These are phyloP conservation scores for Tetropium fuscum DNA, from an alignment of 2,888 invertebrate genomes.

Conservation along the genomic window DNA sequence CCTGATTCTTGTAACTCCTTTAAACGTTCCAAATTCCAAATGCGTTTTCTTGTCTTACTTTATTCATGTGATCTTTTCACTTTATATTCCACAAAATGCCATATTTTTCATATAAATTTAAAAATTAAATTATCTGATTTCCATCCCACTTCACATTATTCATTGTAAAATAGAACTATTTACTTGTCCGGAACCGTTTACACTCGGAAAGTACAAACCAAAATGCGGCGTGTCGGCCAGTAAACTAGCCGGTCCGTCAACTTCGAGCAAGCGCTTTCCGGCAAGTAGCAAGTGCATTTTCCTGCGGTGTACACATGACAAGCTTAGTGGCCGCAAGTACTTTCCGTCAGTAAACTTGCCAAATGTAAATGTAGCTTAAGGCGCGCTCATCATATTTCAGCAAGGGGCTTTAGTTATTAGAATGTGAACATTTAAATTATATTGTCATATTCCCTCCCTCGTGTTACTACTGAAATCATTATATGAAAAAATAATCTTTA, in stretches of 20 bases:
- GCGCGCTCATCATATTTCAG: no score
- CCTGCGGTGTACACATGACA: slow-evolving; percentile 2
- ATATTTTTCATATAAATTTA: slow-evolving; percentile 25
- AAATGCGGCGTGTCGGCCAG: background rate
- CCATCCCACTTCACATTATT: slow-evolving; percentile 23
- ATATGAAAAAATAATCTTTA: no score
- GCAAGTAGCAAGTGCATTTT: slow-evolving; percentile 23
- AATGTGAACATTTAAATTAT: no score
- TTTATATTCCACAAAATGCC: slow-evolving; percentile 18
- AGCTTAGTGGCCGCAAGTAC: slow-evolving; percentile 24
- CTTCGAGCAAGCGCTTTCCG: slow-evolving; percentile 19
- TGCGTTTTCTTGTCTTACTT: slow-evolving; percentile 16
- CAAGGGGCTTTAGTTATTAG: no score
- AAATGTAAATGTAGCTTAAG: slow-evolving; percentile 22
- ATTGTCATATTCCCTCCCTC: no score
- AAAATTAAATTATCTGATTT: slow-evolving; percentile 14
- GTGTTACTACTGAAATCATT: no score
- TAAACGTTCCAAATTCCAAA: slow-evolving; percentile 14
- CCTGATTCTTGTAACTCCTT: slow-evolving; percentile 10
- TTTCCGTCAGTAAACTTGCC: slow-evolving; percentile 28
- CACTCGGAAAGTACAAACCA: background rate
- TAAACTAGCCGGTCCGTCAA: slow-evolving; percentile 28
- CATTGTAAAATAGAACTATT: background rate
- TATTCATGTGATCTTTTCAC: slow-evolving; percentile 26
- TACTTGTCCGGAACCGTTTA: background rate